Conservation (phyloP, 2,888 invertebrate species). For the Agriopis marginaria region DNA sequence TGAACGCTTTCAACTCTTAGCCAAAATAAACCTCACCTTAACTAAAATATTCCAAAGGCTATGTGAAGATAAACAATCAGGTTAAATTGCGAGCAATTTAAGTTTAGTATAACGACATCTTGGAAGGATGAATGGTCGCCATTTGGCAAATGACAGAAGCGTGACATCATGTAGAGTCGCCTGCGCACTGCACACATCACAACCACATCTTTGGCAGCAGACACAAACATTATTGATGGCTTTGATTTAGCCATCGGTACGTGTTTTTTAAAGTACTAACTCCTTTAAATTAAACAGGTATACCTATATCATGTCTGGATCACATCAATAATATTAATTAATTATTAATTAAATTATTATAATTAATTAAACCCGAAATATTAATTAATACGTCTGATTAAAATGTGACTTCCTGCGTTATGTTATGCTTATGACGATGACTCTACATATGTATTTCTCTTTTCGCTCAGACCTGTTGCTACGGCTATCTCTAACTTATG, state of each 20-base stretch:
- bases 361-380: neutral
- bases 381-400: too few species aligned
- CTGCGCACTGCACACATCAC: constrained; percentile 10
- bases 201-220: constrained; percentile 32
- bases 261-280: too few species aligned
- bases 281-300: too few species aligned
- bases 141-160: constrained; percentile 54
- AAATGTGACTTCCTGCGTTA: neutral
- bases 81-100: constrained; percentile 54
- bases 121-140: constrained; percentile 52
- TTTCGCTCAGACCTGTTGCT: constrained; percentile 32
- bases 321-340: too few species aligned
- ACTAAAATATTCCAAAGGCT: constrained; percentile 47
- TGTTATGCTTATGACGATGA: neutral
- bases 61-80: constrained; percentile 47
- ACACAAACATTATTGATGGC: neutral
- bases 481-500: constrained; percentile 45
- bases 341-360: too few species aligned
- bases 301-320: too few species aligned
- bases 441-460: neutral
- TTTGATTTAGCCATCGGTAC: neutral
- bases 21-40: constrained; percentile 24
- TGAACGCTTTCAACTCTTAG: neutral
- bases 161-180: constrained; percentile 55
- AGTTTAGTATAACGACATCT: constrained; percentile 51